Conservation (phyloP, 1,140 invertebrate species). For the Danaus melanippus region DNA sequence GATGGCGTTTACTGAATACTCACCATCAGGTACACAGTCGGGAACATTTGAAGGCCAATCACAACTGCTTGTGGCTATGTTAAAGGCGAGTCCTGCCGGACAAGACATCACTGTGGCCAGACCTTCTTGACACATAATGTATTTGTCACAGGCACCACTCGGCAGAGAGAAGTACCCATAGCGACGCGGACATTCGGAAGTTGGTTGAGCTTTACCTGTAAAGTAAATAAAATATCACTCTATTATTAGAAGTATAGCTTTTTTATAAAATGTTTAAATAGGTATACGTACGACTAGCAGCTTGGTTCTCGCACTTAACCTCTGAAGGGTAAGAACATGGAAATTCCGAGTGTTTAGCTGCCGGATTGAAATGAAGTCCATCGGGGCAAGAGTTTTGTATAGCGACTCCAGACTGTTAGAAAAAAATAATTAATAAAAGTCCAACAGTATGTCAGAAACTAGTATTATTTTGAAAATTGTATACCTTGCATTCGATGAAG, state of each 20-base stretch:
- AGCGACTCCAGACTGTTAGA: slow-evolving; percentile 31
- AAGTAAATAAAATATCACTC: slow-evolving; percentile 3
- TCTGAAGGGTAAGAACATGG: slow-evolving; percentile 37
- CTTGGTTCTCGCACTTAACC: slow-evolving; percentile 26
- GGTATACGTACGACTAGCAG: slow-evolving; percentile 21
- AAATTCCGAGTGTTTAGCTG: slow-evolving; percentile 29
- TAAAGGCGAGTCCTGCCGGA: slow-evolving; percentile 88
- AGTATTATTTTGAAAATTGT: slow-evolving; percentile 1
- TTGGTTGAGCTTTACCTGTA: slow-evolving; percentile 67
- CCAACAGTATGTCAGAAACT: neutral
- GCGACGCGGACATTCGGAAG: slow-evolving; percentile 83
- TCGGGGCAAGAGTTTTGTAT: slow-evolving; percentile 32
- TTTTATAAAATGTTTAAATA: slow-evolving; percentile 1
- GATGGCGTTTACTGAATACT: slow-evolving; percentile 10
- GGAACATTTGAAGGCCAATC: slow-evolving; percentile 88
- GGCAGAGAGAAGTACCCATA: slow-evolving; percentile 83
- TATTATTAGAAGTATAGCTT: neutral
- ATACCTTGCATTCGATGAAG: slow-evolving; percentile 46
- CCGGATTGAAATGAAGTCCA: slow-evolving; percentile 40
- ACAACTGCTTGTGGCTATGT: slow-evolving; percentile 79
- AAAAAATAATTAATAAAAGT: slow-evolving; percentile 7
- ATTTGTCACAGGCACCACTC: slow-evolving; percentile 83
- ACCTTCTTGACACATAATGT: slow-evolving; percentile 81
- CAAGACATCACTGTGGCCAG: slow-evolving; percentile 75
- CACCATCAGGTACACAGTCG: slow-evolving; percentile 81